These are phyloP conservation scores for Chorisops tibialis DNA, from an alignment of 2,888 invertebrate species.

Conservation along the genomic window DNA sequence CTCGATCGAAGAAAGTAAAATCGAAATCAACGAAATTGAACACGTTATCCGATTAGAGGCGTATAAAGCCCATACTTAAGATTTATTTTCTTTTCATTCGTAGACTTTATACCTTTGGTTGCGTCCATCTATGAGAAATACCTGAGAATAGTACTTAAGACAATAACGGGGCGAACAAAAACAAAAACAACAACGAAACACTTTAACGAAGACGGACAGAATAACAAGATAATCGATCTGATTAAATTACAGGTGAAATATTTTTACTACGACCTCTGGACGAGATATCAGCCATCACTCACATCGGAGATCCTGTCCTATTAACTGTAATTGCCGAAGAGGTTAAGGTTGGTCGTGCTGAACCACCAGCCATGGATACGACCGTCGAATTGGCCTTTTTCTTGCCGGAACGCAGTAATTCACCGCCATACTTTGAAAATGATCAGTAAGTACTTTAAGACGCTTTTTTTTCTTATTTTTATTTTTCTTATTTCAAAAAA, in stretches of 20 bases:
- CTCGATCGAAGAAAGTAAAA: constrained; percentile 17
- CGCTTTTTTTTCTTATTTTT: no score
- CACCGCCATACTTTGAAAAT: constrained; percentile 75
- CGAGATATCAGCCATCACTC: constrained; percentile 75
- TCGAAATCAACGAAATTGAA: constrained; percentile 1
- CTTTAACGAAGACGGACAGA: constrained; percentile 13
- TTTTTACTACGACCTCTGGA: constrained; percentile 68
- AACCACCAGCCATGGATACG: constrained; percentile 75
- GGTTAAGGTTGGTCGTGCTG: constrained; percentile 68
- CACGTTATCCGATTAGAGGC: constrained; percentile 18
- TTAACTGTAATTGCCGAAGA: constrained; percentile 84
- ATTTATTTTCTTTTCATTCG: no score
- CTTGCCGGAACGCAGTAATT: constrained; percentile 71
- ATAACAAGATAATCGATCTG: constrained; percentile 28
- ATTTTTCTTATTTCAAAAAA: no score
- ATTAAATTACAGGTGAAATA: constrained; percentile 61
- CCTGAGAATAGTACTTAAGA: no score
- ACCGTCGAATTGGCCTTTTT: constrained; percentile 81
- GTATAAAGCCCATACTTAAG: no score
- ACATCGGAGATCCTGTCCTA: constrained; percentile 78
- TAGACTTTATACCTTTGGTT: no score
- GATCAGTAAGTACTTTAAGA: constrained; percentile 64
- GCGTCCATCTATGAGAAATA: no score
- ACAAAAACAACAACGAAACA: no score
- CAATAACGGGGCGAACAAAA: no score